Percentiles rank a stretch among this genome's conserved stretches.
phyloP scores from a whole-genome alignment of 2,113 vertebrate species.

The Poecile atricapillus region DNA sequence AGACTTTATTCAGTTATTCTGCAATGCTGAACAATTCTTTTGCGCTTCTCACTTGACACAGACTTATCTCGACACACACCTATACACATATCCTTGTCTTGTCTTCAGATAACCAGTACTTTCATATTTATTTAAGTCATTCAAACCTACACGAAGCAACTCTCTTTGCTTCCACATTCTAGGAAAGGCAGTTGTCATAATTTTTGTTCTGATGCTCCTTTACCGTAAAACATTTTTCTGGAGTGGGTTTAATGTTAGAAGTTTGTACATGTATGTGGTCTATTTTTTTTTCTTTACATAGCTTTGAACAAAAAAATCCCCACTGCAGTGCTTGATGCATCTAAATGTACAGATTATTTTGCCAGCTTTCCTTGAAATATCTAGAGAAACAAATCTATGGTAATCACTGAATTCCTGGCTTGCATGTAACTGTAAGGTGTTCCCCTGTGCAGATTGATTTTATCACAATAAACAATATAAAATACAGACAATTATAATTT shows the following conservation, averaged over 20 bases:
- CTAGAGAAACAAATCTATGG: not conserved
- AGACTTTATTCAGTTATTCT: constrained; percentile 61
- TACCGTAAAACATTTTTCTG: not conserved
- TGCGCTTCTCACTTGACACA: constrained; percentile 49
- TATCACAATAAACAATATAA: not conserved
- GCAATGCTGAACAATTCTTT: constrained; percentile 64
- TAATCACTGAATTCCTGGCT: not conserved
- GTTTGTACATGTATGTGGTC: not conserved
- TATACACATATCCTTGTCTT: constrained; percentile 57
- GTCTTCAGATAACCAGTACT: constrained; percentile 64
- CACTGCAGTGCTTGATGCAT: not conserved
- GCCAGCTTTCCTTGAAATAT: not conserved
- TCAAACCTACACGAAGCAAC: constrained; percentile 47
- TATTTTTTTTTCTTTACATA: not conserved
- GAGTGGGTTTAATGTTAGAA: not conserved
- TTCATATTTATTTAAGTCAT: constrained; percentile 66
- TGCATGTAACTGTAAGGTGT: not conserved
- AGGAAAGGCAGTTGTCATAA: constrained; percentile 23
- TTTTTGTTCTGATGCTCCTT: not conserved
- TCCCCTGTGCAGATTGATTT: not conserved
- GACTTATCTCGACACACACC: constrained; percentile 48
- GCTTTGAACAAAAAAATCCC: not conserved
- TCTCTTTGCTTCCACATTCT: not conserved
- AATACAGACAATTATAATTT: not conserved
- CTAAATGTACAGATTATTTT: not conserved